Percentiles rank a stretch among this genome's conserved stretches.
Conservation (phyloP, 1,140 invertebrate species). For the Stenopsyche tienmushanensis region DNA sequence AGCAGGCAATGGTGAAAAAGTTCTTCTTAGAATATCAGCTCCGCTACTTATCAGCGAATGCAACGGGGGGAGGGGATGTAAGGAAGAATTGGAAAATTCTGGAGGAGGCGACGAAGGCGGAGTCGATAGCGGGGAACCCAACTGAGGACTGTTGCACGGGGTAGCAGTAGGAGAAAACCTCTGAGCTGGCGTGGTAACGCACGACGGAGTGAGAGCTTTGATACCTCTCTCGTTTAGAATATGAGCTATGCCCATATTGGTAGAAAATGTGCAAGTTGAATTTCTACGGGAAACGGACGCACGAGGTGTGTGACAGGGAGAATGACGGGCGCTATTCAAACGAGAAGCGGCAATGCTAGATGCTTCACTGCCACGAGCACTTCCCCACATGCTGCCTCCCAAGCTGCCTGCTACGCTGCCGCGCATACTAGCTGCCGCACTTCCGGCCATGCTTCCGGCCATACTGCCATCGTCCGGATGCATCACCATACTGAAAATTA, state of each 20-base stretch:
- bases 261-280: conserved; percentile 77
- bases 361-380: conserved; percentile 52
- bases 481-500: conserved; percentile 47
- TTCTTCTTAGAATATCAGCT: conserved; percentile 72
- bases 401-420: conserved; percentile 61
- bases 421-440: conserved; percentile 58
- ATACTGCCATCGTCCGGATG: conserved; percentile 81
- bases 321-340: conserved; percentile 50
- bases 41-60: conserved; percentile 69
- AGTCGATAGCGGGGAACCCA: conserved; percentile 54
- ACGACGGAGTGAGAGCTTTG: conserved; percentile 68
- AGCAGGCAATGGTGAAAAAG: conserved; percentile 44
- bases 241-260: conserved; percentile 74
- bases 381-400: conserved; percentile 56
- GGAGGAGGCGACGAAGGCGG: conserved; percentile 54
- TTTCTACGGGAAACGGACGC: conserved; percentile 64
- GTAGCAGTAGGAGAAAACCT: conserved; percentile 77
- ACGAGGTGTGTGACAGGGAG: conserved; percentile 56
- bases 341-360: conserved; percentile 61
- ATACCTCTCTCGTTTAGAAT: conserved; percentile 81
- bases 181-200: conserved; percentile 66
- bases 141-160: conserved; percentile 78
- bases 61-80: conserved; percentile 54
- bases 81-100: conserved; percentile 48
- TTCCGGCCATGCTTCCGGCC: conserved; percentile 59